Base-by-base conservation (phyloP, 2,888 invertebrate species). In the Automeris io region DNA sequence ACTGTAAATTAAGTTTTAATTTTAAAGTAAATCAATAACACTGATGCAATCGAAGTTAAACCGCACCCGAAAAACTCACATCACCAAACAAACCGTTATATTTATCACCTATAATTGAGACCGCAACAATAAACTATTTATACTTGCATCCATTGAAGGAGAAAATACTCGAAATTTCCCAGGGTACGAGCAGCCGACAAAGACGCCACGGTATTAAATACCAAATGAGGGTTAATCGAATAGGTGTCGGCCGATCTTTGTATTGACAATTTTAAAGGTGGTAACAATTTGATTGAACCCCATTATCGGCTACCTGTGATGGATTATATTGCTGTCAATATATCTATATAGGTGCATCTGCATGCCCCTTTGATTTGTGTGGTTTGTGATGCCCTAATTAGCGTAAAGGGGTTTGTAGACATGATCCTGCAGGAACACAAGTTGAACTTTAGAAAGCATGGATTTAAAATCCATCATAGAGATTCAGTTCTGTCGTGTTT, bases 161-260 rank as follows among this genome's bases (percentile, higher is more conserved):
- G 70, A 75, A 80, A 79, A 73, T 72, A 55, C 67, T 60, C 45
- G 52, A 57, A 69, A 61, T 69, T 83, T 85, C 83, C 81, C 83
- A 85, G 67, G 63, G 61, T 52, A 48, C 48, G 47, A 54, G 46
- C 51, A 53, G 56, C 48, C 59, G 46, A 48, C 29, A 29, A 29
- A 16, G 29, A 29, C 8, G 8, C n/a, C 3, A 4, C 29, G 57
- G 55, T 57, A 61, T 64, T 60, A 52, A 34, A 57, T 54, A 56
- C 61, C 64, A 47, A 62, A 64, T 53, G 54, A 61, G 66, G 68
- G 71, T 76, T 75, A 73, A 71, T 63, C 57, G 54, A 62, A 16
- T 29, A 70, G 66, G 69, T 71, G 71, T 68, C 61, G 61, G 23
- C 22, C 57, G 16, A 16, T n/a, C 16, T 16, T 29, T 29, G 29